These are phyloP conservation scores for Sarcophaga variegata DNA, from an alignment of 2,888 invertebrate species.

Conservation along the genomic window DNA sequence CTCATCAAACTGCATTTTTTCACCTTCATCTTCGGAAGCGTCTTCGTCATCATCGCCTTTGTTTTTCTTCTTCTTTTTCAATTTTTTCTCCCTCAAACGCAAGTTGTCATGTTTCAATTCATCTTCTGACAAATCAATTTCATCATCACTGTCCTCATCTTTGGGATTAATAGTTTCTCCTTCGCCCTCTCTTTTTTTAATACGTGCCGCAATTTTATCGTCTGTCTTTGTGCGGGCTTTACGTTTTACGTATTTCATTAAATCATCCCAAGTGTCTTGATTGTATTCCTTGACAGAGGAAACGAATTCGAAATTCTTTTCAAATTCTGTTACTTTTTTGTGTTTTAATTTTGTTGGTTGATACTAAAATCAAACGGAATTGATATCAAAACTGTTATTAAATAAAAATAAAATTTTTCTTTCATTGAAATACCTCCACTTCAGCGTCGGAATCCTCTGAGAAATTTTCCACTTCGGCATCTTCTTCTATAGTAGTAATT, in stretches of 20 bases:
- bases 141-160: conserved; percentile 83
- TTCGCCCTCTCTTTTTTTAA: conserved; percentile 83
- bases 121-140: conserved; percentile 86
- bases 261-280: conserved; percentile 90
- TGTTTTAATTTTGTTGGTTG: conserved; percentile 91
- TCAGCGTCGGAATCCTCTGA: conserved; percentile 92
- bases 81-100: conserved; percentile 86
- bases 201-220: conserved; percentile 89
- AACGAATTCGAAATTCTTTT: conserved; percentile 91
- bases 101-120: conserved; percentile 89
- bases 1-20: conserved; percentile 85
- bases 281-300: conserved; percentile 90
- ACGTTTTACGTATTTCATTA: conserved; percentile 90
- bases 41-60: conserved; percentile 79
- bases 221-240: conserved; percentile 91
- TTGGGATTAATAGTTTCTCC: conserved; percentile 82
- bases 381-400: conserved; percentile 42
- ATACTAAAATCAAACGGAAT: conserved; percentile 83
- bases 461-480: conserved; percentile 90
- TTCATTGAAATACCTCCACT: conserved; percentile 85
- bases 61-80: conserved; percentile 83
- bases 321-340: conserved; percentile 88
- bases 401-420: not conserved
- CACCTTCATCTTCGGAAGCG: conserved; percentile 82
- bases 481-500: conserved; percentile 92